phyloP scores from a whole-genome alignment of 2,888 invertebrate species.

The Drosophila parthenogenetica region DNA sequence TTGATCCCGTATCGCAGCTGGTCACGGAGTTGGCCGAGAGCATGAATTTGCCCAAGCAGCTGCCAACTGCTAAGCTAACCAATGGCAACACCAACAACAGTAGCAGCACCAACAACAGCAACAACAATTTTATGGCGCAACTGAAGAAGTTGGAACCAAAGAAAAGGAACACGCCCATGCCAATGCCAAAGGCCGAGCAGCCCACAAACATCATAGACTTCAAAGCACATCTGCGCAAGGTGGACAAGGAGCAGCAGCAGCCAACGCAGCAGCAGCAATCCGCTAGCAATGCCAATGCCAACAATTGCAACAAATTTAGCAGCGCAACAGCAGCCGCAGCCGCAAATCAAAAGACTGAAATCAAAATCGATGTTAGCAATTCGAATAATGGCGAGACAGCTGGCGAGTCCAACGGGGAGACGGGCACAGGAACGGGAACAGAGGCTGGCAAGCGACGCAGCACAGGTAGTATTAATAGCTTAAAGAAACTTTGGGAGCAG shows the following conservation, averaged over 20 bases:
- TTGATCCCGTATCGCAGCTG: conserved; percentile 92
- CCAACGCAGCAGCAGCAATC: conserved; percentile 26
- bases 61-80: conserved; percentile 50
- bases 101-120: conserved; percentile 27
- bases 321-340: conserved; percentile 46
- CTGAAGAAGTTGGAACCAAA: conserved; percentile 91
- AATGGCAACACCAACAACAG: conserved; percentile 68
- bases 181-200: conserved; percentile 86
- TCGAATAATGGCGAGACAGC: conserved; percentile 58
- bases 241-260: conserved; percentile 86
- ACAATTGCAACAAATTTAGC: conserved; percentile 31
- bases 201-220: conserved; percentile 90
- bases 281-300: conserved; percentile 18
- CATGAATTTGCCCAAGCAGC: conserved; percentile 88
- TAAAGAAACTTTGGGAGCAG: conserved; percentile 96
- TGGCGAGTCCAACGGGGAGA: conserved; percentile 17
- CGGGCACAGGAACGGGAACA: conserved; percentile 6
- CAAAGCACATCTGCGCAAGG: conserved; percentile 93
- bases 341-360: conserved; percentile 85
- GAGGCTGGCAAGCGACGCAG: conserved; percentile 92
- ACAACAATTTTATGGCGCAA: conserved; percentile 87
- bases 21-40: conserved; percentile 94
- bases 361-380: conserved; percentile 84
- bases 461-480: conserved; percentile 96
- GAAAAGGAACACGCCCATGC: conserved; percentile 86